These are phyloP conservation scores for Tridacna gigas DNA, from an alignment of 2,888 invertebrate species.

Conservation along the genomic window DNA sequence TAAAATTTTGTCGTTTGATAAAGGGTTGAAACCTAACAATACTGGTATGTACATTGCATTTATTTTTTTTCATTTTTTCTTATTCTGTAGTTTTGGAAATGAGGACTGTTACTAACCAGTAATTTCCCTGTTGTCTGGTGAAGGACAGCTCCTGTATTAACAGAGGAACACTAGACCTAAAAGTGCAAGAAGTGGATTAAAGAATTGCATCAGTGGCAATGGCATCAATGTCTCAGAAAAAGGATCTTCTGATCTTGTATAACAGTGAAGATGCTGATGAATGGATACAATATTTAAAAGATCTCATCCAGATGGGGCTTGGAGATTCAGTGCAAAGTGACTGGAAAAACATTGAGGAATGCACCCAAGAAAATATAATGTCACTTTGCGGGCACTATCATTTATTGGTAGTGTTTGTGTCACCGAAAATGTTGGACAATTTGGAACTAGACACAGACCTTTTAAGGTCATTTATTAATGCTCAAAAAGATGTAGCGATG, in stretches of 20 bases:
- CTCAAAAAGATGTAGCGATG: slow-evolving; percentile 36
- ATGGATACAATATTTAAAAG: slow-evolving; percentile 41
- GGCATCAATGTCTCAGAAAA: slow-evolving; percentile 3
- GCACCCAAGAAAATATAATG: background rate
- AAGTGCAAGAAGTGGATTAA: too few relatives aligned
- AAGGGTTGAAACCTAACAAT: too few relatives aligned
- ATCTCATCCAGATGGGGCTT: slow-evolving; percentile 6
- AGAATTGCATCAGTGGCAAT: background rate
- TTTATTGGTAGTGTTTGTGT: slow-evolving; percentile 31
- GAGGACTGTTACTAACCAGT: too few relatives aligned
- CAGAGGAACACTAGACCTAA: too few relatives aligned
- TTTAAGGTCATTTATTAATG: slow-evolving; percentile 10
- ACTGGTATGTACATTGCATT: too few relatives aligned
- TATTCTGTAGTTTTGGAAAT: too few relatives aligned
- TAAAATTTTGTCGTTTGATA: too few relatives aligned
- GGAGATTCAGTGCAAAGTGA: background rate
- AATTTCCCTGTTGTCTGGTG: too few relatives aligned
- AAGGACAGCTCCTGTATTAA: too few relatives aligned
- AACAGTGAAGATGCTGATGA: slow-evolving; percentile 36
- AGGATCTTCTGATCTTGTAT: slow-evolving; percentile 52
- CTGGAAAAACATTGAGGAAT: slow-evolving; percentile 20
- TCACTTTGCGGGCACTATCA: slow-evolving; percentile 16
- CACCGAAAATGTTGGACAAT: slow-evolving; percentile 46
- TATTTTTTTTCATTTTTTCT: too few relatives aligned
- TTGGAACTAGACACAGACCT: slow-evolving; percentile 16